phyloP scores from a whole-genome alignment of 2,797 vertebrate species.

The Lacerta agilis region DNA sequence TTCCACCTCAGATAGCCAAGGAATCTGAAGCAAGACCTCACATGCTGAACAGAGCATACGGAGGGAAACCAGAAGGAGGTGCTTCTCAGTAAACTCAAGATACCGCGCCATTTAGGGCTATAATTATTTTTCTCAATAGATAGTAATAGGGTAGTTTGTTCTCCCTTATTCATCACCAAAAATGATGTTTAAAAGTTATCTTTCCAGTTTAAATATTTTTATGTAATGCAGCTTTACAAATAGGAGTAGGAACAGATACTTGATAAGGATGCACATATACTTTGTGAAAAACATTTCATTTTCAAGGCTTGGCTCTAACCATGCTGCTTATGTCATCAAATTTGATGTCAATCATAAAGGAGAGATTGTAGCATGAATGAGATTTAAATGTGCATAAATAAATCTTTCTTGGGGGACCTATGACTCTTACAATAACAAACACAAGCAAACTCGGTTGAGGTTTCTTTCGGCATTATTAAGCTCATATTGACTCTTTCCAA shows the following conservation, averaged over 20 bases:
- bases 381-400: constrained; percentile 21
- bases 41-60: neutral
- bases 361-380: neutral
- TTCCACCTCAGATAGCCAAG: neutral
- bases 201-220: constrained; percentile 31
- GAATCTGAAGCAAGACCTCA: neutral
- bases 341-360: neutral
- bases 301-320: neutral
- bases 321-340: neutral
- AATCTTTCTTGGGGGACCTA: neutral
- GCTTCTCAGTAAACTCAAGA: too few species aligned
- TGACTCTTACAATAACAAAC: neutral
- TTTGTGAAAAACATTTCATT: neutral
- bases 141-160: constrained; percentile 62
- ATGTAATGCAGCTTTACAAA: constrained; percentile 32
- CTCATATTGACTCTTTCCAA: neutral
- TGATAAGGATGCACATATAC: neutral
- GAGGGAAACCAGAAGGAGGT: too few species aligned
- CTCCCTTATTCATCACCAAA: constrained; percentile 47
- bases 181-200: constrained; percentile 32
- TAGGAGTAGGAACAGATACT: neutral
- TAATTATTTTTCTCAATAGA: constrained; percentile 52
- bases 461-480: neutral
- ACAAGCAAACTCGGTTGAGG: neutral
- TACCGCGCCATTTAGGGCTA: neutral